Base-by-base conservation (phyloP, 2,888 invertebrate species). In the Corbicula japonica region DNA sequence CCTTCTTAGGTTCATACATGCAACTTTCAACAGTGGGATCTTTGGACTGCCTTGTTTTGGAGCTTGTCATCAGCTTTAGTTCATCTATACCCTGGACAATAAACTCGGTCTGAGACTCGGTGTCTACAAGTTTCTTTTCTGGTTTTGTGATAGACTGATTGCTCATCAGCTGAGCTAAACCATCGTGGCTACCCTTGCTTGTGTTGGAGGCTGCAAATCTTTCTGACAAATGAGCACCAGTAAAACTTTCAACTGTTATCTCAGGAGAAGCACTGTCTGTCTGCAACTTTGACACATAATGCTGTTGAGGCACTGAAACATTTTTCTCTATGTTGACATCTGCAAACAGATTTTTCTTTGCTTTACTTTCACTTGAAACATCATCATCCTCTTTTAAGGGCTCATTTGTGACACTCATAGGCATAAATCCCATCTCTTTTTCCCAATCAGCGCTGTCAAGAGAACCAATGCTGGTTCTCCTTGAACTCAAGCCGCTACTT, bases 41-140 rank as follows among this genome's bases (percentile, higher is more conserved):
- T 58, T 6, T 23, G 21, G 15, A 41, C 18, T n/a, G n/a, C 8
- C 38, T 21, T 2, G 4, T 5, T 15, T 23, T 1, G 26, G 1
- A 38, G 35, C 10, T 5, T 34, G 65, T 5, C 52, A 35, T 35
- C 23, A 21, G 41, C n/a, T 35, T 38, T 18, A 54, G 66, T 41
- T 66, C 54, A 28, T 66, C 15, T n/a, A 35, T n/a, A 10, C 34
- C 54, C 28, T 66, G 54, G 10, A 54, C 28, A 38, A 50, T 23
- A 15, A 66, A 66, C 23, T 66, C 54, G 2, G 66, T 54, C 18
- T 66, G 66, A 0, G 54, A 52, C 41, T 54, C 66, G 28, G 50
- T 32, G 52, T 54, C 35, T 3, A 66, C 66, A 15, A 54, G 15
- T 23, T 58, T 58, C 1, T 8, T 21, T 21, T 58, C 35, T 35